Base-by-base conservation (phyloP, 92 coral and sea anemone species). In the Palythoa heliodiscus region DNA sequence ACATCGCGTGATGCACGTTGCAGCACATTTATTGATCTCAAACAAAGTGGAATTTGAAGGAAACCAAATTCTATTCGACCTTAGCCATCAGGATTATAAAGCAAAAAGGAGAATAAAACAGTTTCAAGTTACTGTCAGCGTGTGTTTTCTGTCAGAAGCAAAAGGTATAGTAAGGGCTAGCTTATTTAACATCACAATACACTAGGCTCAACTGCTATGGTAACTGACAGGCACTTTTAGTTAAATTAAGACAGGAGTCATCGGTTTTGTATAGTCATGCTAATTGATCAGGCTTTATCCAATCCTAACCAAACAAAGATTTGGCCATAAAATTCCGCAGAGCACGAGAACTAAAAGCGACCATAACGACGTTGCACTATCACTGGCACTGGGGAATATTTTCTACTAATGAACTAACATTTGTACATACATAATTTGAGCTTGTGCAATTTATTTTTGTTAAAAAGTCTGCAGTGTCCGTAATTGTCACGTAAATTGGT, bases 161-260 rank as follows among this genome's bases (percentile, higher is more conserved):
- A 14, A 16, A 37, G 13, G 22, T 57, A 7, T 11, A 24, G 16
- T 38, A 60, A 39, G 25, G 5, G 71, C 19, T 16, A 22, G 17
- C 24, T 13, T 67, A 40, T 29, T 63, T 78, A 78, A 17, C 83
- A 40, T 58, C 55, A 78, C 37, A 78, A 40, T 78, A 17, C 66
- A 12, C 16, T 25, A 50, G 19, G 22, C 3, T 75, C 68, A 58
- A 52, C 50, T 77, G 14, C 83, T 40, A 61, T 78, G 58, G 83
- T 70, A 78, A 78, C 83, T 1, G 52, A 78, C 38, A 61, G 71
- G 61, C 48, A 40, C 35, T 9, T 77, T 77, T 19, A 77, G 50
- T 25, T 19, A 77, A 35, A 29, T 77, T 77, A 39, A 77, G 82
- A 55, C 50, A 77, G 67, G 48, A 58, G 82, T 77, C 82, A n/a